phyloP scores from a whole-genome alignment of 30 jellyfish, hydroid and myxozoan species.

The Clytia hemisphaerica region DNA sequence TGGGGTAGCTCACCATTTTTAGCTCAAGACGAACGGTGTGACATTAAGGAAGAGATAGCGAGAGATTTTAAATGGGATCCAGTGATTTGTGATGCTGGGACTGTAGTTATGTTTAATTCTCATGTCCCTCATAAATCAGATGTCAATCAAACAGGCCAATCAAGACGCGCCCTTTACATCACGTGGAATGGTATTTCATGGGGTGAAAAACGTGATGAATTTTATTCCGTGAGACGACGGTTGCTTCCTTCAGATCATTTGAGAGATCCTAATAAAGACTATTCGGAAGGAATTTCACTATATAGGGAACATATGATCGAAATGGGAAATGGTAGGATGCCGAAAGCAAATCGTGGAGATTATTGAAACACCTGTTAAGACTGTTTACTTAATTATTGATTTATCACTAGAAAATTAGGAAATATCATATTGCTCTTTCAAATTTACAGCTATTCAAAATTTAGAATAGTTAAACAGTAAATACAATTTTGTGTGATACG shows the following conservation, averaged over 20 bases:
- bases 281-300: no score
- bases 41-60: not conserved
- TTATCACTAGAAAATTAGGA: no score
- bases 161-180: not conserved
- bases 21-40: constrained; percentile 4
- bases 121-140: constrained; percentile 13
- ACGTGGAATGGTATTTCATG: constrained; percentile 2
- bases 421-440: no score
- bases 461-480: no score
- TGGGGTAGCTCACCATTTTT: not conserved
- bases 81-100: constrained; percentile 2
- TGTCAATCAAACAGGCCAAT: not conserved
- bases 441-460: no score
- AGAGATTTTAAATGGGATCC: not conserved
- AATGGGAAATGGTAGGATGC: no score
- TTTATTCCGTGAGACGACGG: not conserved
- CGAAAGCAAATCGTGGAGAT: no score
- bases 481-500: no score
- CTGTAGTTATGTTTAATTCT: constrained; percentile 7
- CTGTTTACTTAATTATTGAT: no score
- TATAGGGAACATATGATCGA: no score
- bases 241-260: not conserved
- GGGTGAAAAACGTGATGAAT: constrained; percentile 11
- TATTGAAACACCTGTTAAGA: no score
- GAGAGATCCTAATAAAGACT: not conserved